Evolutionary conservation across 2,888 invertebrate species (phyloP).

Genomic region (Vandiemenella viatica): DNA sequence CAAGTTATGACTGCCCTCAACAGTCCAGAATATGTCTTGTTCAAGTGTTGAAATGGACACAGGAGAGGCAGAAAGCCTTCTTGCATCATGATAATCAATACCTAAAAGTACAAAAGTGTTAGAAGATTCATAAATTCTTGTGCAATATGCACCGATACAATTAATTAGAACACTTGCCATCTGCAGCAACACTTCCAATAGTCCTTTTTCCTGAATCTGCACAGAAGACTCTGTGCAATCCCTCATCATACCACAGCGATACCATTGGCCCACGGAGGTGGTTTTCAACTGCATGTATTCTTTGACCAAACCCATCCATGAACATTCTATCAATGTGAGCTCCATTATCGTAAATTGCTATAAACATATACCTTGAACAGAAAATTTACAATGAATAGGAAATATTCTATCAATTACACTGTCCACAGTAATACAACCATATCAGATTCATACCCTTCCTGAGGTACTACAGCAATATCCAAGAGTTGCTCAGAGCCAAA

Average conservation of each 20-base stretch:
- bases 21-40: slow-evolving; percentile 56
- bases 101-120: slow-evolving; percentile 1
- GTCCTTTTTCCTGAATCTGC: slow-evolving; percentile 47
- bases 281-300: slow-evolving; percentile 29
- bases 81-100: slow-evolving; percentile 7
- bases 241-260: slow-evolving; percentile 38
- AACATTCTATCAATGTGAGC: slow-evolving; percentile 48
- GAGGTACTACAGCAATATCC: slow-evolving; percentile 50
- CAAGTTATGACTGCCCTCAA: slow-evolving; percentile 36
- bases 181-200: slow-evolving; percentile 47
- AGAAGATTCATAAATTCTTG: background rate
- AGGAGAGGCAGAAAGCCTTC: slow-evolving; percentile 24
- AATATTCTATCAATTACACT: no score
- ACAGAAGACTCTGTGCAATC: slow-evolving; percentile 44
- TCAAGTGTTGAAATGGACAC: slow-evolving; percentile 43
- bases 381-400: slow-evolving; percentile 5
- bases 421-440: no score
- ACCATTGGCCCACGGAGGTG: slow-evolving; percentile 36
- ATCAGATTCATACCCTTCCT: slow-evolving; percentile 42
- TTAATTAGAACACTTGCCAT: slow-evolving; percentile 32
- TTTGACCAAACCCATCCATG: slow-evolving; percentile 44
- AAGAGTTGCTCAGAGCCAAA: slow-evolving; percentile 44
- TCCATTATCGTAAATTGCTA: slow-evolving; percentile 29
- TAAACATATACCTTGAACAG: slow-evolving; percentile 43
- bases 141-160: no score